Percentiles rank a stretch among this genome's conserved stretches.
Conservation (phyloP, 2,888 invertebrate genomes). For the Polydrusus cervinus region DNA sequence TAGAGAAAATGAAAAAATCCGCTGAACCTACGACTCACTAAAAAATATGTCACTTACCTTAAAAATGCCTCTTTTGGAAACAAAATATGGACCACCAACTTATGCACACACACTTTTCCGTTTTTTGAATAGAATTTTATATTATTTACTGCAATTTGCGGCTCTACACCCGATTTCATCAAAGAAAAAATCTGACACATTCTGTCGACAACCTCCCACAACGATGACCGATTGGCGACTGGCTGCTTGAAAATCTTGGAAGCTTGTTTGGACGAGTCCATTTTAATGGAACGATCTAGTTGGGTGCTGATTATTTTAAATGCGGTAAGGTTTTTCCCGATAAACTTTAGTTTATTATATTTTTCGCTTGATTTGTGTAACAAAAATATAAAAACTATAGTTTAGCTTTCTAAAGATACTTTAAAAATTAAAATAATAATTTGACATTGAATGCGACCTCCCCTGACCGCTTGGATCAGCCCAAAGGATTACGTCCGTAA, state of each 20-base stretch:
- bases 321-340: not conserved
- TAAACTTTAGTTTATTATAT: not conserved
- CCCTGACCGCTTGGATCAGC: conserved; percentile 55
- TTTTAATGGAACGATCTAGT: conserved; percentile 58
- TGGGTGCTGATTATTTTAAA: conserved; percentile 49
- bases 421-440: conserved; percentile 47
- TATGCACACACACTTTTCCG: conserved; percentile 64
- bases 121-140: conserved; percentile 63
- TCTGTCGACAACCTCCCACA: conserved; percentile 70
- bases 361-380: not conserved
- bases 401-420: conserved; percentile 10
- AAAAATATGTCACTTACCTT: conserved; percentile 71
- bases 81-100: conserved; percentile 62
- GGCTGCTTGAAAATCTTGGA: conserved; percentile 69
- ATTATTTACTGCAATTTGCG: conserved; percentile 66
- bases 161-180: conserved; percentile 68
- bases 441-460: conserved; percentile 55
- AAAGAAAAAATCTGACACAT: conserved; percentile 72
- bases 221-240: conserved; percentile 72
- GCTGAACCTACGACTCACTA: conserved; percentile 21
- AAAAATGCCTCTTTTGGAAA: conserved; percentile 65
- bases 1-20: conserved; percentile 13
- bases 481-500: conserved; percentile 55
- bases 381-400: not conserved
- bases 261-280: conserved; percentile 72